Percentiles rank a stretch among this genome's conserved stretches.
Evolutionary conservation across 2,888 invertebrate genomes (phyloP).

Genomic region (Rhamnusium bicolor): DNA sequence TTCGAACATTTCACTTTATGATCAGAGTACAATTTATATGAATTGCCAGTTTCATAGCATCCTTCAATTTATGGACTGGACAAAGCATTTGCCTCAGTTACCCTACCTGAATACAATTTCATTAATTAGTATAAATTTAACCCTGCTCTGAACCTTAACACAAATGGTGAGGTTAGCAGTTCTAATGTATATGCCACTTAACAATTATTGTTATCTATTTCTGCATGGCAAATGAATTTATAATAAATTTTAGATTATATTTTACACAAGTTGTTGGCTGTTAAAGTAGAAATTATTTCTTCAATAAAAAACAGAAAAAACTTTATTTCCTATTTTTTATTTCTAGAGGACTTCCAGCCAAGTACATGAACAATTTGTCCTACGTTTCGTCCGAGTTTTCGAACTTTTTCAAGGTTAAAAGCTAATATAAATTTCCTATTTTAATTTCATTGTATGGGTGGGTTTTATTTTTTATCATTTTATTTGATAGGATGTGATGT

Average conservation of each 20-base stretch:
- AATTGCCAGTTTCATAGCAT: constrained; percentile 55
- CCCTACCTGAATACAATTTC: constrained; percentile 53
- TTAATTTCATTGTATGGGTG: too few relatives aligned
- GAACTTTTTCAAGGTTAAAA: too few relatives aligned
- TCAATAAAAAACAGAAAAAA: too few relatives aligned
- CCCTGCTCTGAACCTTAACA: constrained; percentile 22
- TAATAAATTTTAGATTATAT: background rate
- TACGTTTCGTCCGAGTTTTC: too few relatives aligned
- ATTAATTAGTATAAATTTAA: constrained; percentile 47
- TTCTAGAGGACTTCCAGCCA: too few relatives aligned
- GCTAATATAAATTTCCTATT: too few relatives aligned
- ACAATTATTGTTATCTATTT: constrained; percentile 26
- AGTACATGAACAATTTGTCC: too few relatives aligned
- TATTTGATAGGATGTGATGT: too few relatives aligned
- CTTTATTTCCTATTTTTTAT: too few relatives aligned
- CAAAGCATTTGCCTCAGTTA: constrained; percentile 44
- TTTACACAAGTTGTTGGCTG: background rate
- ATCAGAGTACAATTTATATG: constrained; percentile 66
- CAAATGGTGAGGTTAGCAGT: background rate
- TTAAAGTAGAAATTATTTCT: too few relatives aligned
- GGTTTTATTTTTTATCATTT: too few relatives aligned
- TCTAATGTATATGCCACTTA: constrained; percentile 20
- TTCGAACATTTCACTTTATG: constrained; percentile 67
- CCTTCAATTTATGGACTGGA: constrained; percentile 53
- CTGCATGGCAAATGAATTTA: background rate